Conservation (phyloP, 1,140 invertebrate species). For the Phthorimaea operculella region DNA sequence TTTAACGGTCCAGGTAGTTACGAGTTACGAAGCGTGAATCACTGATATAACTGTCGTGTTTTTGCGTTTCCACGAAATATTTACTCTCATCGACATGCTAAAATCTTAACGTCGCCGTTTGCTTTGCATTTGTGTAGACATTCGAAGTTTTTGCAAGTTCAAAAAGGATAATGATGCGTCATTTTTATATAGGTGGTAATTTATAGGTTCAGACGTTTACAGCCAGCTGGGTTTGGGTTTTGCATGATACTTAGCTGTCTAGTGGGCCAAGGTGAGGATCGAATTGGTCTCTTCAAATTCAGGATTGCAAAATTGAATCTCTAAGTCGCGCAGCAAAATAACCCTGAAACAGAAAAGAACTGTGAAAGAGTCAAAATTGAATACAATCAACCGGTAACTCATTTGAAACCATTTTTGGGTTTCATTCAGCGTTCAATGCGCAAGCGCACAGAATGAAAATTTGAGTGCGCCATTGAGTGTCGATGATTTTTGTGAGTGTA, state of each 20-base stretch:
- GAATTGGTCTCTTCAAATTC: neutral
- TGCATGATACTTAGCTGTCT: neutral
- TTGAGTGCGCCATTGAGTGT: neutral
- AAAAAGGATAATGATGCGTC: neutral
- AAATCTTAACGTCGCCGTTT: conserved; percentile 21
- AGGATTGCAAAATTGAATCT: neutral
- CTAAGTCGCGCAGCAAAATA: too few relatives aligned
- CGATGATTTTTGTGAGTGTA: conserved; percentile 12
- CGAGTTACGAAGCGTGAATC: conserved; percentile 47
- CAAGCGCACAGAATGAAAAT: too few relatives aligned
- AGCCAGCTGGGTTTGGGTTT: neutral
- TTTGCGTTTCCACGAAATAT: conserved; percentile 45
- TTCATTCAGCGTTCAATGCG: too few relatives aligned
- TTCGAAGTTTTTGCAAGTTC: neutral
- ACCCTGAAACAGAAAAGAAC: too few relatives aligned
- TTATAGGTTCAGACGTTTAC: neutral
- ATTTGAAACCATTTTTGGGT: too few relatives aligned
- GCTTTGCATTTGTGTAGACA: neutral
- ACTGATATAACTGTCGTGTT: conserved; percentile 59
- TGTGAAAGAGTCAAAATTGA: too few relatives aligned
- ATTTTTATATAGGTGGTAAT: neutral
- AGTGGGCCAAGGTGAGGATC: conserved; percentile 1
- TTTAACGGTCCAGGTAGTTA: conserved; percentile 56
- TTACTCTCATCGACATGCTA: conserved; percentile 48
- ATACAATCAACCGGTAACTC: too few relatives aligned